Conservation (phyloP, 2,797 vertebrate species). For the Austrolebias charrua region DNA sequence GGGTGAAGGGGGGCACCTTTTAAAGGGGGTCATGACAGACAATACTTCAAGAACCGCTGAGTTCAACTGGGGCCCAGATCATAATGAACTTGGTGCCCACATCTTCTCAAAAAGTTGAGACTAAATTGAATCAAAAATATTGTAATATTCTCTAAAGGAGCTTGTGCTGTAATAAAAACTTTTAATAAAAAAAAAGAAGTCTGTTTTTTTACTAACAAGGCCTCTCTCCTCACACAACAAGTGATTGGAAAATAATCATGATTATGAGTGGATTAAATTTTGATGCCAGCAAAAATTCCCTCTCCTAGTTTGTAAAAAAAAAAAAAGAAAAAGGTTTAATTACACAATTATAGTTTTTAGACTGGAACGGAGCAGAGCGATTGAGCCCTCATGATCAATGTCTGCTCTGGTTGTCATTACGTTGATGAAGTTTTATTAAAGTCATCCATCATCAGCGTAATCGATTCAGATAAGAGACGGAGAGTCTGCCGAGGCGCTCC, state of each 20-base stretch:
- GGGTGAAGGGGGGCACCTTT: no score
- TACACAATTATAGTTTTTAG: constrained; percentile 25
- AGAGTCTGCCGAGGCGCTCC: constrained; percentile 17
- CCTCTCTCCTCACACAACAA: not conserved
- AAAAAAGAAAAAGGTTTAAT: constrained; percentile 22
- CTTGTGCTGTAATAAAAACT: not conserved
- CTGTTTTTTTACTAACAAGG: not conserved
- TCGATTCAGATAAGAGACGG: constrained; percentile 37
- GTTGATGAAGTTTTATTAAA: constrained; percentile 48
- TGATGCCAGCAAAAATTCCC: not conserved
- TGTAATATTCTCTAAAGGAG: not conserved
- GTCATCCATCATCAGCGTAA: constrained; percentile 47
- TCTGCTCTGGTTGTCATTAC: constrained; percentile 40
- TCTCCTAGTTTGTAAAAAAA: not conserved
- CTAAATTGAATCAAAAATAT: not conserved
- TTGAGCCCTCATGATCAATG: constrained; percentile 37
- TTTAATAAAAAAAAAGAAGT: not conserved
- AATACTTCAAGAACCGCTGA: no score
- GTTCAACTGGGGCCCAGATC: no score
- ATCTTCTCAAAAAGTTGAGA: no score
- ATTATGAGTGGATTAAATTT: not conserved
- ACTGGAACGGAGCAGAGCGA: constrained; percentile 22
- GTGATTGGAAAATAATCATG: not conserved
- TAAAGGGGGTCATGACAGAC: no score
- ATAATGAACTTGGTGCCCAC: no score